A percentile compares a stretch with the other conserved stretches of the same genome.
These are phyloP conservation scores for Lasioglossum pauxillum DNA, from an alignment of 2,888 invertebrate genomes.

Conservation along the genomic window DNA sequence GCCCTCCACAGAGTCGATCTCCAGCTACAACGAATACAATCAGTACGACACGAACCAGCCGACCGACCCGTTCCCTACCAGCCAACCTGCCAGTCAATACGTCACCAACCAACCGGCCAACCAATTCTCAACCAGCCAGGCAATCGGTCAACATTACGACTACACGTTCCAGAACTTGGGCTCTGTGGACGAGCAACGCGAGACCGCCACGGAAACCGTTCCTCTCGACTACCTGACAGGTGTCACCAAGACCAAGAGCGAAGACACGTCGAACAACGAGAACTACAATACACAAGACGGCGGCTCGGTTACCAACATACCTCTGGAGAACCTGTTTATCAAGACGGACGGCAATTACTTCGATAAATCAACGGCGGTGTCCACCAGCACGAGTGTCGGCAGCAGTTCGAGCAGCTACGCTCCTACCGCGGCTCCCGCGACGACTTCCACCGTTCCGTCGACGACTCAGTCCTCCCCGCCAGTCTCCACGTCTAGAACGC, in stretches of 20 bases:
- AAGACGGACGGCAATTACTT: slow-evolving; percentile 74
- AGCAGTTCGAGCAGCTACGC: slow-evolving; percentile 44
- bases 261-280: slow-evolving; percentile 43
- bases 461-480: slow-evolving; percentile 54
- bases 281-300: slow-evolving; percentile 42
- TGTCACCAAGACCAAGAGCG: slow-evolving; percentile 18
- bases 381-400: slow-evolving; percentile 42
- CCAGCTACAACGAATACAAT: slow-evolving; percentile 54
- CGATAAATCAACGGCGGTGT: slow-evolving; percentile 58
- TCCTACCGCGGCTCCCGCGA: slow-evolving; percentile 62
- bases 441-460: slow-evolving; percentile 52
- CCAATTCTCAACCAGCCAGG: slow-evolving; percentile 29
- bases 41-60: slow-evolving; percentile 55
- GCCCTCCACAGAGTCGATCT: slow-evolving; percentile 45
- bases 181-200: slow-evolving; percentile 17
- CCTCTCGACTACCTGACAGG: slow-evolving; percentile 61
- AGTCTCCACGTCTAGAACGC: slow-evolving; percentile 68
- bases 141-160: slow-evolving; percentile 56
- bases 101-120: slow-evolving; percentile 32
- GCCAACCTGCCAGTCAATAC: slow-evolving; percentile 45
- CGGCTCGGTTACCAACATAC: slow-evolving; percentile 59
- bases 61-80: slow-evolving; percentile 36
- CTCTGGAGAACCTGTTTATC: slow-evolving; percentile 77
- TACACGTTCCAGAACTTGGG: slow-evolving; percentile 45
- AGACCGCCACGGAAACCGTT: slow-evolving; percentile 35